phyloP scores from a whole-genome alignment of 2,888 invertebrate species.

The Eristalis tenax region DNA sequence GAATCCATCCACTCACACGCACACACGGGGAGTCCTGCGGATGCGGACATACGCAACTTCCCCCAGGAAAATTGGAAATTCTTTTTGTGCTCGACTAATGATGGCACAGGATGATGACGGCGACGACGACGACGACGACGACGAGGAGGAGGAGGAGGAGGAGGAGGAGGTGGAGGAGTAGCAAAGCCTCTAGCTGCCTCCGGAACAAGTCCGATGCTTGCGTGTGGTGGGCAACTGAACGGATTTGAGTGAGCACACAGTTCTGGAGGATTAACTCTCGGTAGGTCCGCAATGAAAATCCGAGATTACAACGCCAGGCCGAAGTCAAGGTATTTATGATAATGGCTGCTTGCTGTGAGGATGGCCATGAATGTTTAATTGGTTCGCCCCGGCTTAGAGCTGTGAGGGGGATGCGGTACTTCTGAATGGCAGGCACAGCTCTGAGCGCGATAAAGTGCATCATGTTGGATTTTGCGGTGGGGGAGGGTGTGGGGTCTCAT shows the following conservation, averaged over 20 bases:
- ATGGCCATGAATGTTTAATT: not conserved
- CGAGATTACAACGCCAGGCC: conserved; percentile 1
- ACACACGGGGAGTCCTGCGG: not conserved
- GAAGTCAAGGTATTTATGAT: conserved; percentile 6
- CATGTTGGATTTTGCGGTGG: no score
- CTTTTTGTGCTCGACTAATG: conserved; percentile 30
- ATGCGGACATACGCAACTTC: conserved; percentile 1
- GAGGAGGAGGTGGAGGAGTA: no score
- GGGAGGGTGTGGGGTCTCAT: no score
- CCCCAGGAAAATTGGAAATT: conserved; percentile 55
- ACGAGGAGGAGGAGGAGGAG: no score
- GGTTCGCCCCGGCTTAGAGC: not conserved
- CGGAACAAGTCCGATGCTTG: not conserved
- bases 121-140: no score
- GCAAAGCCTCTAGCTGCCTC: not conserved
- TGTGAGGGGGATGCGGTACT: no score
- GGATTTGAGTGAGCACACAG: not conserved
- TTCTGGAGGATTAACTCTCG: conserved; percentile 13
- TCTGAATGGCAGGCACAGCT: no score
- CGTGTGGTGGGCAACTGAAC: not conserved
- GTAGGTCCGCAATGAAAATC: not conserved
- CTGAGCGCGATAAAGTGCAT: no score
- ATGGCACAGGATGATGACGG: not conserved
- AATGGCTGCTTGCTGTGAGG: not conserved
- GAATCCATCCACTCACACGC: not conserved